Percentiles rank a stretch among this genome's conserved stretches.
phyloP scores from a whole-genome alignment of 2,113 vertebrate species.

The Ia io region DNA sequence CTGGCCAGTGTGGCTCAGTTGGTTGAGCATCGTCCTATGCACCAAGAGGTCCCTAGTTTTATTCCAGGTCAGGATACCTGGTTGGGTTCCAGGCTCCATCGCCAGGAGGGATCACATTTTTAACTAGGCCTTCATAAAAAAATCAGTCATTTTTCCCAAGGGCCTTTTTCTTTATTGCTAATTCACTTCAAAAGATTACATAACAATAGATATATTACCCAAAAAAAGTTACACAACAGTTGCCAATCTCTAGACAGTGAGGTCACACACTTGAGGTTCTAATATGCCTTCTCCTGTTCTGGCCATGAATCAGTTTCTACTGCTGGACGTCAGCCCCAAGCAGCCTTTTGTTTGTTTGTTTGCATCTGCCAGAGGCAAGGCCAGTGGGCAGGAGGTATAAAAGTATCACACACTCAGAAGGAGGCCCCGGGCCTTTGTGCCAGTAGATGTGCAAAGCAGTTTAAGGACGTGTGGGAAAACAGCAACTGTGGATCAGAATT shows the following conservation, averaged over 20 bases:
- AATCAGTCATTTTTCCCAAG: constrained; percentile 4
- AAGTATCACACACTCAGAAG: constrained; percentile 73
- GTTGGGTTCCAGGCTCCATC: too few species aligned
- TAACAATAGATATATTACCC: neutral
- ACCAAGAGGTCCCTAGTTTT: too few species aligned
- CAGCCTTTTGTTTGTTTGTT: constrained; percentile 79
- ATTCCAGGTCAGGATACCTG: too few species aligned
- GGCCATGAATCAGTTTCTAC: constrained; percentile 72
- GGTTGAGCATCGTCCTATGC: too few species aligned
- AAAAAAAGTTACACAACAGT: constrained; percentile 9
- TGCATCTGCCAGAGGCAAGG: constrained; percentile 81
- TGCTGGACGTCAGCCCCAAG: constrained; percentile 69
- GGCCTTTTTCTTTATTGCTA: neutral
- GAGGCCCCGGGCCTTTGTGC: constrained; percentile 80
- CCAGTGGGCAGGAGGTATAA: constrained; percentile 73
- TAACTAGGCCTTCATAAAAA: neutral
- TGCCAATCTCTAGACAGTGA: neutral
- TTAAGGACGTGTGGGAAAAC: constrained; percentile 88
- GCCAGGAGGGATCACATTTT: neutral
- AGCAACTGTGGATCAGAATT: constrained; percentile 85
- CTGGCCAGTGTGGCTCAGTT: too few species aligned
- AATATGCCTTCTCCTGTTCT: constrained; percentile 43
- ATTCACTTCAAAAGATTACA: constrained; percentile 46
- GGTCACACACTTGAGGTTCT: constrained; percentile 44
- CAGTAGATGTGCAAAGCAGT: constrained; percentile 81